These are phyloP conservation scores for Cavia porcellus DNA, from an alignment of 2,113 vertebrate genomes.

Conservation along the genomic window DNA sequence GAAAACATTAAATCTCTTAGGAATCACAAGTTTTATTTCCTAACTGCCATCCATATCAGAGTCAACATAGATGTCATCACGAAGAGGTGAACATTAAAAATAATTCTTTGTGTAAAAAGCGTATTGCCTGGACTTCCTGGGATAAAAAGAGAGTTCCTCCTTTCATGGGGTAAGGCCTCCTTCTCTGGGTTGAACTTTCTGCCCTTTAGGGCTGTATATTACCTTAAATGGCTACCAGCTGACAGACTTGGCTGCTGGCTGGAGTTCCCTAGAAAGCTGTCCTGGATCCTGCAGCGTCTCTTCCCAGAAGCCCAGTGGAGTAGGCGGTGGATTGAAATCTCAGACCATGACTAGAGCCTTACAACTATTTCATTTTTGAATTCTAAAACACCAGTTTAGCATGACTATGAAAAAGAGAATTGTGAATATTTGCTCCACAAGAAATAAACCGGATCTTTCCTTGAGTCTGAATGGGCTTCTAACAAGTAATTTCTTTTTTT, in stretches of 20 bases:
- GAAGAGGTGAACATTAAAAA: constrained; percentile 16
- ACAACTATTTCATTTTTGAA: constrained; percentile 48
- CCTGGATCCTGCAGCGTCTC: background rate
- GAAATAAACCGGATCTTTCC: constrained; percentile 52
- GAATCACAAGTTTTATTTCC: constrained; percentile 57
- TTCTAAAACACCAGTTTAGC: constrained; percentile 50
- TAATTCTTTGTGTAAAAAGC: constrained; percentile 51
- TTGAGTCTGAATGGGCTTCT: constrained; percentile 60
- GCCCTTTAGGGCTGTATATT: constrained; percentile 72
- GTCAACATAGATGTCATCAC: constrained; percentile 41
- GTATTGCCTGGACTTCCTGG: constrained; percentile 25
- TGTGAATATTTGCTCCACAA: constrained; percentile 33
- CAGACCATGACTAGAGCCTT: background rate
- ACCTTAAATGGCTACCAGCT: constrained; percentile 78
- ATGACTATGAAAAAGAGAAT: constrained; percentile 4
- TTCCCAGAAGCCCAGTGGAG: background rate
- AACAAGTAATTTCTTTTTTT: constrained; percentile 64
- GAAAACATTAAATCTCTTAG: background rate
- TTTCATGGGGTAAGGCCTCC: constrained; percentile 67
- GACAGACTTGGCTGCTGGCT: constrained; percentile 71
- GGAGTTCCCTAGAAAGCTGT: background rate
- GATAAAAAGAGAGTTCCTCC: constrained; percentile 69
- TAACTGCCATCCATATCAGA: background rate
- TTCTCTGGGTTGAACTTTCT: constrained; percentile 71
- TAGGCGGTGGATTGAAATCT: constrained; percentile 17